A percentile compares a stretch with the other conserved stretches of the same genome.
Evolutionary conservation across 2,113 vertebrate species (phyloP).

Genomic region (Copsychus sechellarum): DNA sequence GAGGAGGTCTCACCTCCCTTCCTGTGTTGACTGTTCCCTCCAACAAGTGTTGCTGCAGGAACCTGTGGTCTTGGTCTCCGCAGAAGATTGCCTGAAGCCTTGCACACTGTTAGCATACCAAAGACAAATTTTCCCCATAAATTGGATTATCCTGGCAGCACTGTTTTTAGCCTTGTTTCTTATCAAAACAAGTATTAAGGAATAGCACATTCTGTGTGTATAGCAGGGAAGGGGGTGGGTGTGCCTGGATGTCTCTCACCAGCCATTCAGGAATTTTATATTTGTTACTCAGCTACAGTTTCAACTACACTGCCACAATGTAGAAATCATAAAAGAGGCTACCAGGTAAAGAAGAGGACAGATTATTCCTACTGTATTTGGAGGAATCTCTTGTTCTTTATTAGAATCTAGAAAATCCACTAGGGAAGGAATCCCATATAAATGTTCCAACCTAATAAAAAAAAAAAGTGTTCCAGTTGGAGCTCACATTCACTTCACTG

Average conservation of each 20-base stretch:
- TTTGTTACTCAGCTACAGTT: neutral
- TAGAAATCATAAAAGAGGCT: neutral
- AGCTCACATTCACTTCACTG: constrained; percentile 4
- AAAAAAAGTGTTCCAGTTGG: neutral
- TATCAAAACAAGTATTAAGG: neutral
- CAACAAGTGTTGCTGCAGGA: neutral
- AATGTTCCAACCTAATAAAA: neutral
- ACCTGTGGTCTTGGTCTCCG: neutral
- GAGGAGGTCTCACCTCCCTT: neutral
- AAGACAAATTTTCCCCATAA: neutral
- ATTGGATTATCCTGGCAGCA: neutral
- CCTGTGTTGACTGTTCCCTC: neutral
- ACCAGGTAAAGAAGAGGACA: neutral
- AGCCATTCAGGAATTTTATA: neutral
- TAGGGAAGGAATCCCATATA: neutral
- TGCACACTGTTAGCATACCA: neutral
- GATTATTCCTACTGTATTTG: neutral
- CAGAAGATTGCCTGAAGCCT: neutral
- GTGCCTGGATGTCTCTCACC: neutral
- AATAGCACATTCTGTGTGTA: neutral
- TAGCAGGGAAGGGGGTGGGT: neutral
- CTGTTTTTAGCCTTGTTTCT: neutral
- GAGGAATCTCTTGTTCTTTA: neutral
- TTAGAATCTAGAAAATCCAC: neutral
- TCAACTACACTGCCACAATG: neutral